Conservation (phyloP, 2,888 invertebrate species). For the Tuberolachnus salignus region DNA sequence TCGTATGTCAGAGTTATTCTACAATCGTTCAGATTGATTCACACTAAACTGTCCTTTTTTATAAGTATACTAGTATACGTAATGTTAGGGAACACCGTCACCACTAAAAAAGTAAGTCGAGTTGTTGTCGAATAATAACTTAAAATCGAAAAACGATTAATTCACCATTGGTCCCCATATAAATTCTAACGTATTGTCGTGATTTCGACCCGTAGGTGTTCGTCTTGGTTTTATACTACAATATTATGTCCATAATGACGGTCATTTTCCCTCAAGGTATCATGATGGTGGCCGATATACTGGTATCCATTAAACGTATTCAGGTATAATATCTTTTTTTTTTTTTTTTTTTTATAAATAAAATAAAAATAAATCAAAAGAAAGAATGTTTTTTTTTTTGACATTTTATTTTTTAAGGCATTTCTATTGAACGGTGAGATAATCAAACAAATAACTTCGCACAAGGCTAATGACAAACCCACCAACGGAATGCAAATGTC, state of each 20-base stretch:
- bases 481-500: constrained; percentile 30
- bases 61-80: constrained; percentile 75
- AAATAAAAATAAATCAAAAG: too few relatives aligned
- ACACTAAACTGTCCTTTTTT: constrained; percentile 79
- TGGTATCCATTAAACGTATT: constrained; percentile 76
- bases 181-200: too few relatives aligned
- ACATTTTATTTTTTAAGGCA: constrained; percentile 60
- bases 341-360: too few relatives aligned
- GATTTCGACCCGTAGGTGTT: constrained; percentile 71
- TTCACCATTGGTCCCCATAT: too few relatives aligned
- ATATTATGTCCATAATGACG: constrained; percentile 83
- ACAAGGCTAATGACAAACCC: constrained; percentile 16
- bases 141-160: too few relatives aligned
- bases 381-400: too few relatives aligned
- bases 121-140: too few relatives aligned
- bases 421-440: constrained; percentile 63
- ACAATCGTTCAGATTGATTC: constrained; percentile 79
- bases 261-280: constrained; percentile 87
- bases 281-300: constrained; percentile 78
- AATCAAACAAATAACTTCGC: constrained; percentile 38
- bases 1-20: constrained; percentile 73
- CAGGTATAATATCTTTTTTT: constrained; percentile 63
- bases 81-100: constrained; percentile 71
- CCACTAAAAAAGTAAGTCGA: constrained; percentile 72
- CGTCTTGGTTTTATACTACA: constrained; percentile 88